phyloP scores from a whole-genome alignment of 2,888 invertebrate genomes.

The Synanthedon vespiformis region DNA sequence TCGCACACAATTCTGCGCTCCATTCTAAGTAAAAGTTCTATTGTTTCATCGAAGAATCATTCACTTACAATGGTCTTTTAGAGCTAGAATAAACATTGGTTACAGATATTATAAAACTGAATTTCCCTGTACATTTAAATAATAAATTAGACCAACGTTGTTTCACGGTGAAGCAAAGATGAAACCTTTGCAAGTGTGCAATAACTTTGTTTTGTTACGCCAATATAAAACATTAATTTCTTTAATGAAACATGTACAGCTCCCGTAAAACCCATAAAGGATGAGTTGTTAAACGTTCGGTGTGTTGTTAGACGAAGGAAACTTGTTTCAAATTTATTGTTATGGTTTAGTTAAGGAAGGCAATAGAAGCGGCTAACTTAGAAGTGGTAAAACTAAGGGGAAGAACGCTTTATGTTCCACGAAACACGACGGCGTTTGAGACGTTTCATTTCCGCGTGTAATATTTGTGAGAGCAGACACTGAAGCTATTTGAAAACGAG shows the following conservation, averaged over 20 bases:
- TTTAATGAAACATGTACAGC: slow-evolving; percentile 6
- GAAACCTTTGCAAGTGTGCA: background rate
- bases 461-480: background rate
- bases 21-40: no score
- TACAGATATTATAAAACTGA: no score
- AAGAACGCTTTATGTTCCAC: background rate
- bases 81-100: no score
- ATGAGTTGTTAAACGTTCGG: slow-evolving; percentile 40
- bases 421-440: background rate
- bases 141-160: no score
- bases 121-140: no score
- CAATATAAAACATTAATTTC: slow-evolving; percentile 1
- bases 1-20: no score
- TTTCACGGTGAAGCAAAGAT: no score
- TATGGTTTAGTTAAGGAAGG: slow-evolving; percentile 51
- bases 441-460: background rate
- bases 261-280: slow-evolving; percentile 30
- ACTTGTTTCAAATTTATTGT: slow-evolving; percentile 52
- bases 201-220: background rate
- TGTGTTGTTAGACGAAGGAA: slow-evolving; percentile 34
- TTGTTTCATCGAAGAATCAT: no score
- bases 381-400: background rate
- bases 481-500: background rate
- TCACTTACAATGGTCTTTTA: no score
- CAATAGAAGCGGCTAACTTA: slow-evolving; percentile 17